These are phyloP conservation scores for Hemicordylus capensis DNA, from an alignment of 2,113 vertebrate genomes.

Conservation along the genomic window DNA sequence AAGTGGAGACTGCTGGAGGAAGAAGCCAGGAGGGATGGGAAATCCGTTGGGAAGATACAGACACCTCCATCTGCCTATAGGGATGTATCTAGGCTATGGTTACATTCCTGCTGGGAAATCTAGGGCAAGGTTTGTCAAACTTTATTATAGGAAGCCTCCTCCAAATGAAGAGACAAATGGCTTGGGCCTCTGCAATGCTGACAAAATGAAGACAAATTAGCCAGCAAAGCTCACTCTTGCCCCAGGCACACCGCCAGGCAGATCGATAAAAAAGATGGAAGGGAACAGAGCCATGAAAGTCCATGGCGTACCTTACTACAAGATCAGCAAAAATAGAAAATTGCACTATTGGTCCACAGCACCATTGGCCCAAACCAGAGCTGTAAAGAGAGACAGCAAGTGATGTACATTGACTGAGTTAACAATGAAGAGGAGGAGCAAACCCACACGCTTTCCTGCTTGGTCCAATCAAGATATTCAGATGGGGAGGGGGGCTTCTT, in stretches of 20 bases:
- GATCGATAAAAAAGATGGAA: not conserved
- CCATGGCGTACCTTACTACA: not conserved
- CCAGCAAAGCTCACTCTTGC: not conserved
- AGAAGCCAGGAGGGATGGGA: not conserved
- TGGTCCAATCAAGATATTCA: not conserved
- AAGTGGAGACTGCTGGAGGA: not conserved
- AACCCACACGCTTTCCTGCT: not conserved
- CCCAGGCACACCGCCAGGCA: not conserved
- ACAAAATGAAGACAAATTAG: slow-evolving; percentile 14
- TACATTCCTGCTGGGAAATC: not conserved
- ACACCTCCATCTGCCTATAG: not conserved
- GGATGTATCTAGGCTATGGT: not conserved
- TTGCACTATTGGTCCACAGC: not conserved
- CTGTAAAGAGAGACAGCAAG: not conserved
- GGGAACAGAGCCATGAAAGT: not conserved
- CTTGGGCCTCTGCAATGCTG: not conserved
- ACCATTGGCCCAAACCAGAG: not conserved
- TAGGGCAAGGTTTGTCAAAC: not conserved
- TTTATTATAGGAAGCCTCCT: not conserved
- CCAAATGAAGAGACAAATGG: not conserved
- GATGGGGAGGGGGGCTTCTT: not conserved
- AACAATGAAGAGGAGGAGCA: not conserved
- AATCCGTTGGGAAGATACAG: not conserved
- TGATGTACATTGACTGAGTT: not conserved
- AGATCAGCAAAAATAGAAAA: not conserved